Conservation (phyloP, 1,140 invertebrate species). For the Oreohelix idahoensis region DNA sequence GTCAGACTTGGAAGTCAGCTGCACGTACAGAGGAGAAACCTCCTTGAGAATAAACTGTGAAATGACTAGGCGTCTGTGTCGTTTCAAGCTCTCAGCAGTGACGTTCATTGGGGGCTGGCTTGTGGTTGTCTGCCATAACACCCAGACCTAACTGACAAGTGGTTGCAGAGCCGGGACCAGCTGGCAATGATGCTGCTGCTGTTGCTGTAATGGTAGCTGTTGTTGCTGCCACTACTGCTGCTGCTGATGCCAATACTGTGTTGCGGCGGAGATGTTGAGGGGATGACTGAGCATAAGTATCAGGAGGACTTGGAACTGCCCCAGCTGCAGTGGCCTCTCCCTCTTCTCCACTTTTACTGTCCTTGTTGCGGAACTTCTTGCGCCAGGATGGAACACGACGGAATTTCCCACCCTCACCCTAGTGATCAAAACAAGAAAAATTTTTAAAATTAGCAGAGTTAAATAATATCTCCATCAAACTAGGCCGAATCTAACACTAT, state of each 20-base stretch:
- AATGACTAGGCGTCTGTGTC: too few species aligned
- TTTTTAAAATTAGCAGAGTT: too few species aligned
- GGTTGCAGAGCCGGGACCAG: neutral
- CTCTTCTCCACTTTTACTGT: conserved; percentile 58
- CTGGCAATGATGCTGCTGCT: neutral
- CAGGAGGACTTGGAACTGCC: conserved; percentile 36
- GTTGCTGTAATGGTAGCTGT: neutral
- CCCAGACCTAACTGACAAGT: neutral
- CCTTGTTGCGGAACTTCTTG: conserved; percentile 70
- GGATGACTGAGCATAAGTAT: conserved; percentile 31
- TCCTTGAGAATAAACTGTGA: too few species aligned
- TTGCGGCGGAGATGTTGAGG: conserved; percentile 47
- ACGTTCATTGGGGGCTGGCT: conserved; percentile 18
- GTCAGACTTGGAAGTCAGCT: too few species aligned
- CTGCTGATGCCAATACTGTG: conserved; percentile 34
- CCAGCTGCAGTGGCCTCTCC: conserved; percentile 46
- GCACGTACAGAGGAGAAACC: too few species aligned
- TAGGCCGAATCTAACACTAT: too few species aligned
- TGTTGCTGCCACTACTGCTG: too few species aligned
- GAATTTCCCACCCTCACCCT: conserved; percentile 67
- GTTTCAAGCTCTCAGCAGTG: conserved; percentile 6
- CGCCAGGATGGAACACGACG: conserved; percentile 70
- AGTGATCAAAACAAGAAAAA: too few species aligned
- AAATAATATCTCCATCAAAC: too few species aligned
- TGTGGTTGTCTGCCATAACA: neutral